These are phyloP conservation scores for Coboldia fuscipes DNA, from an alignment of 1,140 invertebrate species.

Conservation along the genomic window DNA sequence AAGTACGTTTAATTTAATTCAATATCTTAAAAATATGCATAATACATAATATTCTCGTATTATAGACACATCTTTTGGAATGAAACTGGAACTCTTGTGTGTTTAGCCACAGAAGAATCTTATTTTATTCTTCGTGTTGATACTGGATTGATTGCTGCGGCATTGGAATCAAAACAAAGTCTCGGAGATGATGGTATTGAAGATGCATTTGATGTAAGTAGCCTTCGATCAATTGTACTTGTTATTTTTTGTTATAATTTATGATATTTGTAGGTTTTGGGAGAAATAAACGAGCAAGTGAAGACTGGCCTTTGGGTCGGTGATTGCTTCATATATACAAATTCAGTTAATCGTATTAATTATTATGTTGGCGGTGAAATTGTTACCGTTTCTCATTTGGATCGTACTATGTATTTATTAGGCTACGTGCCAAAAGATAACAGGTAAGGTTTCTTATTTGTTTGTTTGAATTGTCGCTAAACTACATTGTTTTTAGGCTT, in stretches of 20 bases:
- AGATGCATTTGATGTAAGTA: constrained; percentile 82
- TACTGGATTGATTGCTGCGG: constrained; percentile 46
- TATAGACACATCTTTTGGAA: constrained; percentile 85
- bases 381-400: constrained; percentile 92
- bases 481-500: constrained; percentile 30
- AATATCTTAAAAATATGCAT: neutral
- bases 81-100: constrained; percentile 84
- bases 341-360: constrained; percentile 89
- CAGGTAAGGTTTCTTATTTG: constrained; percentile 14
- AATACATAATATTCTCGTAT: neutral
- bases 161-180: constrained; percentile 47
- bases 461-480: neutral
- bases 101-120: constrained; percentile 85
- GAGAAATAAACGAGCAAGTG: constrained; percentile 79
- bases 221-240: too few species aligned
- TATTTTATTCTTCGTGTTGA: constrained; percentile 92
- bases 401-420: constrained; percentile 79
- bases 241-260: neutral
- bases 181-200: constrained; percentile 89
- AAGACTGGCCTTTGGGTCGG: constrained; percentile 97
- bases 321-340: constrained; percentile 99
- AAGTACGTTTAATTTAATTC: constrained; percentile 4
- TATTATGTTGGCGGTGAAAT: constrained; percentile 99
- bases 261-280: constrained; percentile 35
- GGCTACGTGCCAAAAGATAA: constrained; percentile 97